Evolutionary conservation across 2,888 invertebrate genomes (phyloP), one percentile per base, ranked within the genome.

Genomic region (Trisateles emortualis): DNA sequence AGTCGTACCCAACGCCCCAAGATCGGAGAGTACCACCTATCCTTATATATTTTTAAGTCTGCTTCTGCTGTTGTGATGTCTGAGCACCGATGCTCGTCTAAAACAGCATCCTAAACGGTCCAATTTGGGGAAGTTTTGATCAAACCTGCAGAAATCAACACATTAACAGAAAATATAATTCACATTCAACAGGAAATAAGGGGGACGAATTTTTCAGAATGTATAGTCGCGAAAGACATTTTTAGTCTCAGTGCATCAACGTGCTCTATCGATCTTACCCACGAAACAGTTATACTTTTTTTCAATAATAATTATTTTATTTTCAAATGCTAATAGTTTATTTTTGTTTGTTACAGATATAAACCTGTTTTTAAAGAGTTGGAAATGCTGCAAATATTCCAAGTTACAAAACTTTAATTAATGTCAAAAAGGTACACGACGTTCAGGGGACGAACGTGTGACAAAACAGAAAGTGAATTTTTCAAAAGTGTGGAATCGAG

Each of bases 401-500:
- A 68, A 64, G 64, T 64, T 63, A 57, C 75, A 83, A 86, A 87
- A 90, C 87, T 90, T 88, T 92, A 82, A 90, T 82, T 86, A 83
- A 92, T 92, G 92, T 88, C 90, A 86, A 89, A 76, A 84, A 84
- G 78, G 68, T 76, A 76, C 67, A 79, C 78, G 60, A 65, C 81
- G 81, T 84, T 81, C 76, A 73, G 74, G 73, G 81, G 76, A 69
- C 76, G 76, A 81, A 84, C 81, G 79, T 72, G 78, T 66, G 64
- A 84, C 64, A 86, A 81, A 59, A 74, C 79, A 68, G 80, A 92
- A 88, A 92, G 91, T 90, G 91, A 75, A 66, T 82, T 84, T 87
- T 90, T 89, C 71, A 78, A 86, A 79, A 84, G 81, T 73, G 83
- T 86, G 84, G 83, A 77, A 90, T 90, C 92, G 91, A 88, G 92